A percentile compares a stretch with the other conserved stretches of the same genome.
These are phyloP conservation scores for Anhinga anhinga DNA, from an alignment of 2,113 vertebrate genomes.

Conservation along the genomic window DNA sequence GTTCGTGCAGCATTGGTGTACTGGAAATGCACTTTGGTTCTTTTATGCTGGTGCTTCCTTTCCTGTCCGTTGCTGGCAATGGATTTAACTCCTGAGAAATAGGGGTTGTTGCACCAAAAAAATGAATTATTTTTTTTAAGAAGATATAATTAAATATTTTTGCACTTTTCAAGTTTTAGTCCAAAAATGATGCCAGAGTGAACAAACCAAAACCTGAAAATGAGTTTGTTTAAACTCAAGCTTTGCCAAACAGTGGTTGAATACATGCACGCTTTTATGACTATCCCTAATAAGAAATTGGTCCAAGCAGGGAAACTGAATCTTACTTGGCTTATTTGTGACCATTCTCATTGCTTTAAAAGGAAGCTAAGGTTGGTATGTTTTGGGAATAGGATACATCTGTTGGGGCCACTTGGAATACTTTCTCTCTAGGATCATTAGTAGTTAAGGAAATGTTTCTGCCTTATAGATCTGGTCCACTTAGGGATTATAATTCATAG, in stretches of 20 bases:
- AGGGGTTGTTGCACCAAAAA: background rate
- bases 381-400: background rate
- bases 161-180: slow-evolving; percentile 66
- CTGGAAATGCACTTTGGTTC: slow-evolving; percentile 71
- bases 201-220: background rate
- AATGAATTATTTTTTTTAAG: slow-evolving; percentile 49
- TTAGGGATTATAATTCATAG: background rate
- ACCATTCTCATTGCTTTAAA: background rate
- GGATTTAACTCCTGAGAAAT: background rate
- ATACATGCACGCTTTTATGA: background rate
- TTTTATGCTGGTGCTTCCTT: slow-evolving; percentile 37
- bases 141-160: slow-evolving; percentile 58
- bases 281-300: background rate
- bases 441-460: background rate
- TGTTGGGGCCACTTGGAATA: background rate
- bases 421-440: background rate
- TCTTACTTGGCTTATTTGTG: background rate
- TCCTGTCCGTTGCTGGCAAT: slow-evolving; percentile 67
- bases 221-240: background rate
- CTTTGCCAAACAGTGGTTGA: background rate
- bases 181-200: background rate
- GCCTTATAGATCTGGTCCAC: background rate
- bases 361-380: background rate
- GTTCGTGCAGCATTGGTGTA: slow-evolving; percentile 29
- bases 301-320: background rate